These are phyloP conservation scores for Narcine bancroftii DNA, from an alignment of 2,113 vertebrate species.

Conservation along the genomic window DNA sequence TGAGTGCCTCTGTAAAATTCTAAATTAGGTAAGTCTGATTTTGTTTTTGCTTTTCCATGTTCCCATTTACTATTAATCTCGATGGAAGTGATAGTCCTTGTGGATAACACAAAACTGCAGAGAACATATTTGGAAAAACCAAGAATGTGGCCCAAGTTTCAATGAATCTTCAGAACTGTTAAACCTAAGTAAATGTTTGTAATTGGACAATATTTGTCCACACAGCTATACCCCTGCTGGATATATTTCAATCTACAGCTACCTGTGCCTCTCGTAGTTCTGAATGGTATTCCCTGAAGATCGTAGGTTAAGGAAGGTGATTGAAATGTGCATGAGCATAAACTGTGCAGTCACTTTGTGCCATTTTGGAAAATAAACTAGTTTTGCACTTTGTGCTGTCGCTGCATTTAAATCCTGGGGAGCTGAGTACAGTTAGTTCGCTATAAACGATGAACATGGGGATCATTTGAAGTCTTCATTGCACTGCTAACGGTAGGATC, in stretches of 20 bases:
- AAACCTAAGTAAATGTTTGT: slow-evolving; percentile 76
- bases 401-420: slow-evolving; percentile 40
- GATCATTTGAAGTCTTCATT: background rate
- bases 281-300: slow-evolving; percentile 59
- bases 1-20: background rate
- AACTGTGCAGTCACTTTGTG: slow-evolving; percentile 89
- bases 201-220: slow-evolving; percentile 88
- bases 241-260: slow-evolving; percentile 56
- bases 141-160: slow-evolving; percentile 56
- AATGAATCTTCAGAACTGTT: slow-evolving; percentile 59
- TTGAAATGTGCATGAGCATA: slow-evolving; percentile 81
- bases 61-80: background rate
- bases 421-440: background rate
- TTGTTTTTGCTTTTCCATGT: slow-evolving; percentile 48
- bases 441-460: background rate
- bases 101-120: slow-evolving; percentile 39
- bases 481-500: background rate
- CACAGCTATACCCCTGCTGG: slow-evolving; percentile 66
- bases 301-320: slow-evolving; percentile 63
- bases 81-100: background rate
- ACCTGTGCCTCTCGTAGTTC: slow-evolving; percentile 53
- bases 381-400: slow-evolving; percentile 77
- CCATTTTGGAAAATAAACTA: slow-evolving; percentile 99
- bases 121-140: slow-evolving; percentile 59
- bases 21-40: slow-evolving; percentile 63